Evolutionary conservation across 1,140 invertebrate genomes (phyloP).

Genomic region (Dendroctonus valens): DNA sequence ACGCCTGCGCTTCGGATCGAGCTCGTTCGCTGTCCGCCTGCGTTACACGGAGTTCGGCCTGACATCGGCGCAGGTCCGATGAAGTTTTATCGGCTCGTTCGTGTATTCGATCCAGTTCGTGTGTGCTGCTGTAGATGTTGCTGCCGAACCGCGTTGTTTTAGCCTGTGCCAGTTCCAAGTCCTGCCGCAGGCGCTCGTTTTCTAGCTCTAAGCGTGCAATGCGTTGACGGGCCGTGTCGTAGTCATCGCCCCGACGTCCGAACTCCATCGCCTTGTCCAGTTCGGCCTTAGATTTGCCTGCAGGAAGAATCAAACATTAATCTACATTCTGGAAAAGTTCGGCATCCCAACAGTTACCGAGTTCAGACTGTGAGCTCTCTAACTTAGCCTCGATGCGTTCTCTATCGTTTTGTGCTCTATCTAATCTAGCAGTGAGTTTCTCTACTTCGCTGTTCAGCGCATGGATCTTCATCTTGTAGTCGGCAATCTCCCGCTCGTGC

Average conservation of each 20-base stretch:
- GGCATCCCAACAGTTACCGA: slow-evolving; percentile 53
- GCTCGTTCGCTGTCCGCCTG: slow-evolving; percentile 84
- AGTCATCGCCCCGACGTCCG: slow-evolving; percentile 82
- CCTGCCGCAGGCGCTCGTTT: slow-evolving; percentile 82
- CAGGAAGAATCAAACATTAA: background rate
- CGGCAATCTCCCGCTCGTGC: slow-evolving; percentile 89
- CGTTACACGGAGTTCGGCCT: slow-evolving; percentile 81
- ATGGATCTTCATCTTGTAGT: slow-evolving; percentile 93
- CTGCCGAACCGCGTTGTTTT: slow-evolving; percentile 71
- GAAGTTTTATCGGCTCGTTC: slow-evolving; percentile 83
- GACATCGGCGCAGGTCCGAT: slow-evolving; percentile 79
- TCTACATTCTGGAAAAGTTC: background rate
- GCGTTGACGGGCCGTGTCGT: slow-evolving; percentile 86
- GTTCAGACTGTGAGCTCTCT: slow-evolving; percentile 87
- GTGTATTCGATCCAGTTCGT: slow-evolving; percentile 64
- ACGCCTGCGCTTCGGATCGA: slow-evolving; percentile 73
- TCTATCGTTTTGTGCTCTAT: slow-evolving; percentile 84
- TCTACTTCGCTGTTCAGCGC: slow-evolving; percentile 87
- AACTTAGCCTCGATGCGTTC: slow-evolving; percentile 87
- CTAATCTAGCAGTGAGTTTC: slow-evolving; percentile 82
- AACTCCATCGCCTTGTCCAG: slow-evolving; percentile 88
- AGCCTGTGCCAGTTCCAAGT: slow-evolving; percentile 74
- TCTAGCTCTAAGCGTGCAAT: slow-evolving; percentile 82
- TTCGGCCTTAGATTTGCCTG: slow-evolving; percentile 85
- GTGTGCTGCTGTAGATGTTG: slow-evolving; percentile 54